Percentiles rank a stretch among this genome's conserved stretches.
phyloP scores from a whole-genome alignment of 1,140 invertebrate species.

The Drosophila ironensis region DNA sequence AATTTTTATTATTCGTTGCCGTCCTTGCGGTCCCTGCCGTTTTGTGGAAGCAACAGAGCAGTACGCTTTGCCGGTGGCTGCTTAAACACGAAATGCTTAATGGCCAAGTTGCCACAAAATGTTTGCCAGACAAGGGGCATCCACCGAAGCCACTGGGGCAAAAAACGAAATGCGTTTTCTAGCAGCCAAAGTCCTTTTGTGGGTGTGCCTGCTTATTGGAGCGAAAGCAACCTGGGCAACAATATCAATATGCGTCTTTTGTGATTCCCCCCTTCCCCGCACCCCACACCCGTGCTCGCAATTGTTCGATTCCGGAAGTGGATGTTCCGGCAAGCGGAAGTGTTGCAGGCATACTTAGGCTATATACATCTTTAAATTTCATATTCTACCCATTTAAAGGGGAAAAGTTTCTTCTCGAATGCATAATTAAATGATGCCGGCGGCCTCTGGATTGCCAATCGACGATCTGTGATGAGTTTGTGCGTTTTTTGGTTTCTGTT shows the following conservation, averaged over 20 bases:
- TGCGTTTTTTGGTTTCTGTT: background rate
- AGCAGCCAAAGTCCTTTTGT: conserved; percentile 45
- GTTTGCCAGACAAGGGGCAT: conserved; percentile 44
- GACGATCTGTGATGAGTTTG: conserved; percentile 48
- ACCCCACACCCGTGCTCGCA: conserved; percentile 28
- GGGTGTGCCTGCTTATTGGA: conserved; percentile 43
- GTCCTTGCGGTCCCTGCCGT: background rate
- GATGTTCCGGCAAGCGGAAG: conserved; percentile 70
- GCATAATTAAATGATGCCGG: conserved; percentile 69
- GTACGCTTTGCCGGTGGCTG: background rate
- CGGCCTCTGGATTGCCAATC: conserved; percentile 75
- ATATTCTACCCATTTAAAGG: no score
- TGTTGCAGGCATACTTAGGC: no score
- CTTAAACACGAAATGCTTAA: conserved; percentile 66
- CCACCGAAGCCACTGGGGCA: conserved; percentile 65
- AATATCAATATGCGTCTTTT: conserved; percentile 74
- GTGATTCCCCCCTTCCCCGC: conserved; percentile 2
- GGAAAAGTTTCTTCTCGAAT: no score
- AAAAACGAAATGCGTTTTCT: conserved; percentile 70
- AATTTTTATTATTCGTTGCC: conserved; percentile 48
- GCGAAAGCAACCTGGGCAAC: conserved; percentile 65
- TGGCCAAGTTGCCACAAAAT: conserved; percentile 76
- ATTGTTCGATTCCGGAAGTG: conserved; percentile 70
- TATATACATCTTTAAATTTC: conserved; percentile 47
- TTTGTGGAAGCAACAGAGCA: background rate